A percentile compares a stretch with the other conserved stretches of the same genome.
Conservation (phyloP, 2,888 invertebrate genomes). For the Mimas tiliae region DNA sequence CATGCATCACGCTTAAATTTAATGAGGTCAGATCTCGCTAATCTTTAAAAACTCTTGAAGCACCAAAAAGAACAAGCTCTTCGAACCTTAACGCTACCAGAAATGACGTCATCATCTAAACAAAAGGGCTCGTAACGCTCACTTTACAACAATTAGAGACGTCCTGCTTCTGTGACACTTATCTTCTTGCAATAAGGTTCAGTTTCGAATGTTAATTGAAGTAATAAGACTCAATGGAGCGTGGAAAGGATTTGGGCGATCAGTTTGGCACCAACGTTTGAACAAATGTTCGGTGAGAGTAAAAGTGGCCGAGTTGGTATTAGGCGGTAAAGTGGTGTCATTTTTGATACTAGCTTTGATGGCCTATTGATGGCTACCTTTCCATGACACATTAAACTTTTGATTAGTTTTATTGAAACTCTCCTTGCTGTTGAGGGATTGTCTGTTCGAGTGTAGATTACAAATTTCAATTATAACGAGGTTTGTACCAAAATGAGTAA, state of each 20-base stretch:
- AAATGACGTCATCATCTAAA: not conserved
- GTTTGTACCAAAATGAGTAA: too few relatives aligned
- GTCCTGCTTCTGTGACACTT: conserved; percentile 6
- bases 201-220: conserved; percentile 30
- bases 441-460: not conserved
- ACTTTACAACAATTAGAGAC: not conserved
- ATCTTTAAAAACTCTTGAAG: too few relatives aligned
- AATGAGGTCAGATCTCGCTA: too few relatives aligned
- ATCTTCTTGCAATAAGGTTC: conserved; percentile 29
- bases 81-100: too few relatives aligned
- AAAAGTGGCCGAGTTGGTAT: conserved; percentile 38
- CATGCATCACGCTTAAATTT: too few relatives aligned
- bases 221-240: conserved; percentile 39
- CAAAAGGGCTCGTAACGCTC: not conserved
- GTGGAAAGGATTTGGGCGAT: conserved; percentile 42
- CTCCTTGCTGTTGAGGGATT: not conserved
- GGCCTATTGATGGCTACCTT: not conserved
- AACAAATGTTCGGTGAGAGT: conserved; percentile 40
- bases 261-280: conserved; percentile 42
- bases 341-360: conserved; percentile 1
- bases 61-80: too few relatives aligned
- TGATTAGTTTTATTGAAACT: not conserved
- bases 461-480: not conserved
- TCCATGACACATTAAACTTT: not conserved
- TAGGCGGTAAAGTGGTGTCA: conserved; percentile 1